phyloP scores from a whole-genome alignment of 2,113 vertebrate genomes.

The Poeciliopsis turrubarensis region DNA sequence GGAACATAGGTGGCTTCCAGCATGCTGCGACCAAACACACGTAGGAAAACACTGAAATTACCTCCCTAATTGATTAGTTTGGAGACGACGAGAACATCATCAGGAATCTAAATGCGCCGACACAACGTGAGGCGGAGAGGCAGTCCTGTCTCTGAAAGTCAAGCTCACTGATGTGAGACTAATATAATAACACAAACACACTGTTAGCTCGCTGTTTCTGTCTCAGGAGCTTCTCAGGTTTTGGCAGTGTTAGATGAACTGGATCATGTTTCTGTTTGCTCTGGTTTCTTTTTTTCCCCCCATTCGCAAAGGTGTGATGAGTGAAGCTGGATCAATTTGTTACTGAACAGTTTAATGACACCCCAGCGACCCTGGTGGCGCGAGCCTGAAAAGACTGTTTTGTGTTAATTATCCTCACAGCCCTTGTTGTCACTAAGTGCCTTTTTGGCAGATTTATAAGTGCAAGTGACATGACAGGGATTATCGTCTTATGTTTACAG shows the following conservation, averaged over 20 bases:
- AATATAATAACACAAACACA: constrained; percentile 5
- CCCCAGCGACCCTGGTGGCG: constrained; percentile 11
- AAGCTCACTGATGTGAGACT: background rate
- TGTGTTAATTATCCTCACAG: constrained; percentile 51
- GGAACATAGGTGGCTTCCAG: constrained; percentile 53
- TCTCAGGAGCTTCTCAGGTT: background rate
- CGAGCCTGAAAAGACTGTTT: constrained; percentile 30
- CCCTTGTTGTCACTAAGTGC: constrained; percentile 43
- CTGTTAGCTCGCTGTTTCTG: background rate
- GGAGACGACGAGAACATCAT: constrained; percentile 41
- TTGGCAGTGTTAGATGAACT: background rate
- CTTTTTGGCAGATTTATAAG: constrained; percentile 56
- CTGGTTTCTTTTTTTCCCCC: background rate
- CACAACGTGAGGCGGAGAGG: constrained; percentile 24
- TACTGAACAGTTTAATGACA: constrained; percentile 56
- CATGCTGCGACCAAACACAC: constrained; percentile 38
- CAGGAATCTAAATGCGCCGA: constrained; percentile 36
- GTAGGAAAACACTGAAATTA: constrained; percentile 39
- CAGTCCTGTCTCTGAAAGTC: constrained; percentile 22
- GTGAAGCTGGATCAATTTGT: constrained; percentile 52
- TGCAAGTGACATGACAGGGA: constrained; percentile 25
- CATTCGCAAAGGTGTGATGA: constrained; percentile 1
- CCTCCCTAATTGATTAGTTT: constrained; percentile 54
- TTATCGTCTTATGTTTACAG: constrained; percentile 52
- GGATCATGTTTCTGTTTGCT: constrained; percentile 1